A percentile compares a stretch with the other conserved stretches of the same genome.
Evolutionary conservation across 35 echinoderm and acorn worm genomes (phyloP).

Genomic region (Ophioderma brevispina): DNA sequence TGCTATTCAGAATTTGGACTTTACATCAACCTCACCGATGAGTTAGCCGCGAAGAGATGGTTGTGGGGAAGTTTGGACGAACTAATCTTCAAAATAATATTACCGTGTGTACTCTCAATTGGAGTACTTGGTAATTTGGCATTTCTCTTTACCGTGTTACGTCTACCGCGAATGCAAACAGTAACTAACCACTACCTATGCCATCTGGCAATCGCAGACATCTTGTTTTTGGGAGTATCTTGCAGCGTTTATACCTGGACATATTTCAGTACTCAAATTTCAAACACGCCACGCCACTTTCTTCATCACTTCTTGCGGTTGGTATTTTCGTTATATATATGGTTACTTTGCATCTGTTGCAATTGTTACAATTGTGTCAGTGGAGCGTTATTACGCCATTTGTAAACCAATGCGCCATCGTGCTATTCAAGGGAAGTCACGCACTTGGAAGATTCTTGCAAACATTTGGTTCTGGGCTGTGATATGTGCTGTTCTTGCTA

Average conservation of each 20-base stretch:
- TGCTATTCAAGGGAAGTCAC: no score
- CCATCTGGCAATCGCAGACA: not conserved
- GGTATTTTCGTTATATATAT: not conserved
- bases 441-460: not conserved
- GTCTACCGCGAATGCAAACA: not conserved
- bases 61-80: not conserved
- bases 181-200: not conserved
- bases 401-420: no score
- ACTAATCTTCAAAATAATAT: not conserved
- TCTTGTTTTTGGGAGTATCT: not conserved
- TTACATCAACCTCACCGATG: no score
- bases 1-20: no score
- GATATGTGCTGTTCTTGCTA: not conserved
- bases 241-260: not conserved
- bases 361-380: no score
- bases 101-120: not conserved
- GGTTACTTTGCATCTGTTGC: not conserved
- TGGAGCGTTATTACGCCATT: no score
- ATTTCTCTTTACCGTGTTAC: not conserved
- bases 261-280: no score
- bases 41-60: not conserved
- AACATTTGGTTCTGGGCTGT: not conserved
- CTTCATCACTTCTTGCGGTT: not conserved
- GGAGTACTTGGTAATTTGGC: not conserved
- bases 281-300: not conserved